These are phyloP conservation scores for Leucophora obtusa DNA, from an alignment of 2,888 invertebrate genomes.

Conservation along the genomic window DNA sequence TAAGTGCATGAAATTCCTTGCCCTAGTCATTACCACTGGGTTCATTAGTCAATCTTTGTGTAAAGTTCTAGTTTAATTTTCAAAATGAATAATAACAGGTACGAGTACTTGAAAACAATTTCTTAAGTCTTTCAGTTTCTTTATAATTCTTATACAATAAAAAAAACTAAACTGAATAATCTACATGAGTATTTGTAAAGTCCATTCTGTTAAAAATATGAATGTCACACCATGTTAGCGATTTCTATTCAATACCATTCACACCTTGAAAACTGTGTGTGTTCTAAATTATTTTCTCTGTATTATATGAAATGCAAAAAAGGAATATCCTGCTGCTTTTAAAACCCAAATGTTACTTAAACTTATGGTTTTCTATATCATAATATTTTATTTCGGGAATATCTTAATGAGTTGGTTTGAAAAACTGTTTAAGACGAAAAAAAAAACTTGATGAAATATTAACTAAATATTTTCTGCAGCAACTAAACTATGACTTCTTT, in stretches of 20 bases:
- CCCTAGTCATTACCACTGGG: too few relatives aligned
- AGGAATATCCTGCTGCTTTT: slow-evolving; percentile 42
- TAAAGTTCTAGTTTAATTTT: not conserved
- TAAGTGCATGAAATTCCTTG: too few relatives aligned
- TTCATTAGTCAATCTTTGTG: not conserved
- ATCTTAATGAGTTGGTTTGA: slow-evolving; percentile 27
- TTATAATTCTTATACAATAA: not conserved
- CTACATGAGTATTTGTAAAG: not conserved
- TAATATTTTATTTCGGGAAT: slow-evolving; percentile 16
- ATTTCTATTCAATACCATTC: slow-evolving; percentile 14
- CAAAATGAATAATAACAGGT: not conserved
- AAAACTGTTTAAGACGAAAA: not conserved
- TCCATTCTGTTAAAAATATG: slow-evolving; percentile 14
- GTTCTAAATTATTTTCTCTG: slow-evolving; percentile 17
- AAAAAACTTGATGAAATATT: not conserved
- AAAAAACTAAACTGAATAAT: slow-evolving; percentile 5
- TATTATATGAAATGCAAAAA: slow-evolving; percentile 16
- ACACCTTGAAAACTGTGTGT: slow-evolving; percentile 44
- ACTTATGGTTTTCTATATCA: slow-evolving; percentile 59
- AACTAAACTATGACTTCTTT: not conserved
- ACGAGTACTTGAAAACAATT: not conserved
- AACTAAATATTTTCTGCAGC: not conserved
- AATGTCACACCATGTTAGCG: slow-evolving; percentile 47
- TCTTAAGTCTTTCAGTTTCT: not conserved
- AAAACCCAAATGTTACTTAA: slow-evolving; percentile 63